These are phyloP conservation scores for Eupithecia subumbrata DNA, from an alignment of 2,888 invertebrate species.

Conservation along the genomic window DNA sequence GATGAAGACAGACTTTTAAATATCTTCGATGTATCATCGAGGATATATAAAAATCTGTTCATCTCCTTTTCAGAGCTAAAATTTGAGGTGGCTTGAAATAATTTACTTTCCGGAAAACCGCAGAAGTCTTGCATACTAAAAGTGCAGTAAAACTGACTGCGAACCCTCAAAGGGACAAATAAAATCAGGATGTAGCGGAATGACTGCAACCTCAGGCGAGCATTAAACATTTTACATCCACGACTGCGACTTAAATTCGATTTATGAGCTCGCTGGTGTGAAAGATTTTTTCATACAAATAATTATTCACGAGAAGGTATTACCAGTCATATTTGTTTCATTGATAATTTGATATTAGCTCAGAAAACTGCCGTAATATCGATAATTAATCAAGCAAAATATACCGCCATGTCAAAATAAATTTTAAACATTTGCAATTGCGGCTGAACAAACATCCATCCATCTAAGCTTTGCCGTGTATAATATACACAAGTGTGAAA, in stretches of 20 bases:
- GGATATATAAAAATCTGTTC: background rate
- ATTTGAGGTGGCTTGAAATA: background rate
- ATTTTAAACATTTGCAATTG: background rate
- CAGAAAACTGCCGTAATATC: too few relatives aligned
- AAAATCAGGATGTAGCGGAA: conserved; percentile 20
- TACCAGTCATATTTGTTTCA: too few relatives aligned
- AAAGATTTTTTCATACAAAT: background rate
- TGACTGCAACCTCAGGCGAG: conserved; percentile 15
- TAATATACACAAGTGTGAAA: too few relatives aligned
- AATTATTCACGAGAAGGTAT: background rate
- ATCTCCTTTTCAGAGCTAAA: background rate
- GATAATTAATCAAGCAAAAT: too few relatives aligned
- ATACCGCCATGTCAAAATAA: too few relatives aligned
- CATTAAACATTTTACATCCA: conserved; percentile 29
- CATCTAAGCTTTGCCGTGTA: too few relatives aligned
- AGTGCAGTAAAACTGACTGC: conserved; percentile 8
- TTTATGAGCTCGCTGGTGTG: conserved; percentile 9
- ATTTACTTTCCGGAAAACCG: background rate
- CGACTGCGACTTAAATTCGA: conserved; percentile 21
- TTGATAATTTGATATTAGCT: background rate
- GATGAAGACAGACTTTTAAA: too few relatives aligned
- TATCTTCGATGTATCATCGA: too few relatives aligned
- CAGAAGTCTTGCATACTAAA: conserved; percentile 11
- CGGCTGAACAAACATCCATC: background rate
- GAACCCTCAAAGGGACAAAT: conserved; percentile 18